These are phyloP conservation scores for Cheilosia soror DNA, from an alignment of 2,888 invertebrate genomes.

Conservation along the genomic window DNA sequence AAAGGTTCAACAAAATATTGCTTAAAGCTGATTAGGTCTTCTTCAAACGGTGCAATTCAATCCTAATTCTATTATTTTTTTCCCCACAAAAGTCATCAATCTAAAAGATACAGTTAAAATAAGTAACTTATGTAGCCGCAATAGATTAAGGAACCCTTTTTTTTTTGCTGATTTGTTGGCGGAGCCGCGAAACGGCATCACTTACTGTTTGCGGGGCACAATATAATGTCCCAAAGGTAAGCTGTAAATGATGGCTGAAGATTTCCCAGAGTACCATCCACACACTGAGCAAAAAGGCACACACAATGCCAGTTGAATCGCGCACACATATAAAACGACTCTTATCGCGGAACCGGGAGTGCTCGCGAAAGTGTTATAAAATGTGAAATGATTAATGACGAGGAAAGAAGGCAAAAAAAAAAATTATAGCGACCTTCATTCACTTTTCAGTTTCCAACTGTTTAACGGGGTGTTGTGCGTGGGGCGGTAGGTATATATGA, in stretches of 20 bases:
- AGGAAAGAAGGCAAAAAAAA: conserved; percentile 18
- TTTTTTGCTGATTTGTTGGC: conserved; percentile 63
- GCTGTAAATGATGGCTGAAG: conserved; percentile 67
- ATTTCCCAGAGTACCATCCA: conserved; percentile 42
- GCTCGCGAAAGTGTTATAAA: conserved; percentile 57
- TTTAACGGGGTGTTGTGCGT: background rate
- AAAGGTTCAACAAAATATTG: conserved; percentile 24
- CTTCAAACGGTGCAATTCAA: conserved; percentile 18
- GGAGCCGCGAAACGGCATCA: conserved; percentile 22
- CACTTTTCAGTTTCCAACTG: conserved; percentile 53
- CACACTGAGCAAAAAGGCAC: conserved; percentile 5
- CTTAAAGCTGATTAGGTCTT: conserved; percentile 43
- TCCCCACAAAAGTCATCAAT: conserved; percentile 63
- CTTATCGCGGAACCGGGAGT: conserved; percentile 37
- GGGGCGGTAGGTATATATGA: conserved; percentile 9
- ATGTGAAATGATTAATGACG: conserved; percentile 71
- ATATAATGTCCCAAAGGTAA: conserved; percentile 65
- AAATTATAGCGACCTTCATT: conserved; percentile 61
- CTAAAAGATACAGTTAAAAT: conserved; percentile 20
- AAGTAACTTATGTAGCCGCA: background rate
- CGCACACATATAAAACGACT: conserved; percentile 25
- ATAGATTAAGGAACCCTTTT: conserved; percentile 60
- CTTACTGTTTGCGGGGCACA: conserved; percentile 49
- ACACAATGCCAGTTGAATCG: conserved; percentile 39
- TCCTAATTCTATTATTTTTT: conserved; percentile 55